These are phyloP conservation scores for Palythoa caribaeorum DNA, from an alignment of 92 coral and sea anemone species.

Conservation along the genomic window DNA sequence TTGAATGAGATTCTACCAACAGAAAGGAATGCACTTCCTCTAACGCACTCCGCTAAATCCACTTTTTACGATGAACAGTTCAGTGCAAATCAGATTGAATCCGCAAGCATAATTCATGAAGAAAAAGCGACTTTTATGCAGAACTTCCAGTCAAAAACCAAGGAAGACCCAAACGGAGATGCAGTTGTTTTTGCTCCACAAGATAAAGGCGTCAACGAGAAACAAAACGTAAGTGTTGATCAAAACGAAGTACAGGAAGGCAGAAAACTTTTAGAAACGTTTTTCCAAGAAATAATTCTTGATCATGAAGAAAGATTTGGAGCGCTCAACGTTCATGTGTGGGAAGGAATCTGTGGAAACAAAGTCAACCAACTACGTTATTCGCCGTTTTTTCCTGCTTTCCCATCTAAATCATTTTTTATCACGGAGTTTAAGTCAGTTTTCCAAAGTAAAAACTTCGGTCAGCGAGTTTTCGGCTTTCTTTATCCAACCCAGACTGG, in stretches of 20 bases:
- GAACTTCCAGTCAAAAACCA: neutral
- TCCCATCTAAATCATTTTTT: constrained; percentile 69
- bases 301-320: constrained; percentile 78
- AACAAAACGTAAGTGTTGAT: constrained; percentile 36
- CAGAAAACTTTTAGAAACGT: constrained; percentile 70
- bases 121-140: neutral
- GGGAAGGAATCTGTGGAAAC: constrained; percentile 88
- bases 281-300: constrained; percentile 85
- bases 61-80: neutral
- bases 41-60: constrained; percentile 14
- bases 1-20: constrained; percentile 27
- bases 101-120: neutral
- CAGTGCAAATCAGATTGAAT: neutral
- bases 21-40: neutral
- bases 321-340: constrained; percentile 77
- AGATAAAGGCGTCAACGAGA: constrained; percentile 7
- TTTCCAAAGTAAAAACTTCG: constrained; percentile 75
- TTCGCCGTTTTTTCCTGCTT: constrained; percentile 88
- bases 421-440: constrained; percentile 67
- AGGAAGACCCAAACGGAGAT: constrained; percentile 14
- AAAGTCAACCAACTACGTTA: constrained; percentile 83
- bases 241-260: constrained; percentile 61
- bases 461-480: constrained; percentile 86
- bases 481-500: constrained; percentile 73
- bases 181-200: constrained; percentile 75